Conservation (phyloP, 2,797 vertebrate species). For the Rhinella marina region DNA sequence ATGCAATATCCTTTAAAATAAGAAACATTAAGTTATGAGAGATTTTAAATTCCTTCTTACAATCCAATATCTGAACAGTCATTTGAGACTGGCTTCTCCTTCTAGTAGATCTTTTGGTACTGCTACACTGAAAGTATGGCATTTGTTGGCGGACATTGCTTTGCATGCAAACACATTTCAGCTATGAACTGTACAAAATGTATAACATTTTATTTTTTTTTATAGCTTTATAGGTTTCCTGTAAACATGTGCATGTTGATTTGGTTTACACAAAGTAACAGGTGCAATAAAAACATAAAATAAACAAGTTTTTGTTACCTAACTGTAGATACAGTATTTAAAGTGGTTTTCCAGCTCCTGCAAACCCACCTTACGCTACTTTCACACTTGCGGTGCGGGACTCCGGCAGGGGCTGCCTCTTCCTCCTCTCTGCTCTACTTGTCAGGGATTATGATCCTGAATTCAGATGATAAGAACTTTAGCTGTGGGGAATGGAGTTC, state of each 20-base stretch:
- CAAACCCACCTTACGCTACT: too few relatives aligned
- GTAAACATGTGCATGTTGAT: not conserved
- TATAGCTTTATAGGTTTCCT: not conserved
- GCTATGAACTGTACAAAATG: not conserved
- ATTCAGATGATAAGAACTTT: too few relatives aligned
- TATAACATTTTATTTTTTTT: not conserved
- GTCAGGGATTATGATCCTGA: too few relatives aligned
- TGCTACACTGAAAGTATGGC: not conserved
- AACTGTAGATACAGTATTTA: too few relatives aligned
- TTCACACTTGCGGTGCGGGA: too few relatives aligned
- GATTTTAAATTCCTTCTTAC: not conserved
- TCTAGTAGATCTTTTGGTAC: not conserved
- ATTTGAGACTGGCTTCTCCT: not conserved
- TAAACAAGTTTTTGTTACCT: not conserved
- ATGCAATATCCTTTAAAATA: not conserved
- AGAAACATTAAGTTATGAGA: not conserved
- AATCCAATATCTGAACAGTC: not conserved
- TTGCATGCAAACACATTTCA: not conserved
- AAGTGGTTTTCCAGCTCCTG: too few relatives aligned
- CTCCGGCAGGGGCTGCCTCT: too few relatives aligned
- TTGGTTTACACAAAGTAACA: not conserved
- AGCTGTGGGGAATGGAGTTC: too few relatives aligned
- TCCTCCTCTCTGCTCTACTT: too few relatives aligned
- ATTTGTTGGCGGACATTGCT: not conserved
- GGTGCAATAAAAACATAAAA: not conserved